A percentile compares a stretch with the other conserved stretches of the same genome.
Conservation (phyloP, 2,797 vertebrate species). For the Neopelma chrysocephalum region DNA sequence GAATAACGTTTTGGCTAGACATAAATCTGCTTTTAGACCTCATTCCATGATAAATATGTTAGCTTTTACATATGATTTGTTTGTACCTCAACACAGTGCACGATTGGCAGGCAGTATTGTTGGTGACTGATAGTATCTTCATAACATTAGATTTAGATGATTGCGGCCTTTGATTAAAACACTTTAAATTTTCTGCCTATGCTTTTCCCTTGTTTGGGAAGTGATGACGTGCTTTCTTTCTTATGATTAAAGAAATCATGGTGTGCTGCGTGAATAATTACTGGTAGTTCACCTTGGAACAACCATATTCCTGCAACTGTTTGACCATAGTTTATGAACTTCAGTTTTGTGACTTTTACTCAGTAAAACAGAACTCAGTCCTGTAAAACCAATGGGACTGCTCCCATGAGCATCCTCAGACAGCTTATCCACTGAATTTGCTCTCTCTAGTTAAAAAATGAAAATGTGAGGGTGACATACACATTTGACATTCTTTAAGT, state of each 20-base stretch:
- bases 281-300: neutral
- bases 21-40: slow-evolving; percentile 56
- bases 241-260: neutral
- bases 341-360: neutral
- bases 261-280: neutral
- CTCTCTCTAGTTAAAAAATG: neutral
- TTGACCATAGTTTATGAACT: neutral
- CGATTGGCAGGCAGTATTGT: neutral
- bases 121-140: neutral
- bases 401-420: neutral
- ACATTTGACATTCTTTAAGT: neutral
- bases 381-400: neutral
- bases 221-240: neutral
- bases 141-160: neutral
- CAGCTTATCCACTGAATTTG: neutral
- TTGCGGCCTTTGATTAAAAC: neutral
- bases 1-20: slow-evolving; percentile 28
- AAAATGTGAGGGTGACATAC: neutral
- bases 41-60: slow-evolving; percentile 32
- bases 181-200: neutral
- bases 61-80: slow-evolving; percentile 40
- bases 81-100: neutral
- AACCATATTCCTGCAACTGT: neutral
- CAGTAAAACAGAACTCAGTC: neutral
- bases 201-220: neutral